Evolutionary conservation across 2,888 invertebrate genomes (phyloP), one percentile per base, ranked within the genome.

Genomic region (Choreutis nemorana): DNA sequence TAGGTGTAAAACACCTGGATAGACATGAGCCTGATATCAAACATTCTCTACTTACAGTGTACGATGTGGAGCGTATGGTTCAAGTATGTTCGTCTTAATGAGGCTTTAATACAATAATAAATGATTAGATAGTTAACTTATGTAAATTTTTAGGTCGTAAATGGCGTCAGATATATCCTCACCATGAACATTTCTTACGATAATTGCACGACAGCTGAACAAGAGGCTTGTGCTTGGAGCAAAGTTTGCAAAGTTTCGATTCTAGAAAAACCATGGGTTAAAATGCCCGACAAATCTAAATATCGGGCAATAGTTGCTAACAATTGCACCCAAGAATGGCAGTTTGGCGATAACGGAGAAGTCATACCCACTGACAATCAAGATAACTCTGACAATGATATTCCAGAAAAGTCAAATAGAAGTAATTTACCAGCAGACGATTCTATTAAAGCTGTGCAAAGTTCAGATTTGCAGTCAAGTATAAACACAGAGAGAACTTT

Each of bases 181-280:
- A 64, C 71, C 13, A 38, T 84, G 3, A 67, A 81, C 43, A 59
- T 86, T 11, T 68, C 72, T 34, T 73, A 67, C 35, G 68, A 75
- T 28, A 62, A 53, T 23, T 85, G 84, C 46, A 48, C 64, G 5
- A 41, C 47, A 14, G 43, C 34, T 21, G 39, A 54, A 34, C 40
- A 45, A 29, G 55, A 61, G 21, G 29, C 44, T 4, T 78, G 78
- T 41, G 38, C 41, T n/a, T 42, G 45, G 14, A 53, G 55, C 12
- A 71, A 64, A 41, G 52, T 73, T 4, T 89, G 89, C 52, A 81
- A 82, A 40, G 57, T 89, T 36, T 77, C 82, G 11, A 81, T 86
- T 44, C 57, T 86, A 31, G 85, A 87, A 50, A 84, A 85, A 45
- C 85, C 86, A 1, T 87, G 88, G 87, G 50, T 84, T 14, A 73